A percentile compares a stretch with the other conserved stretches of the same genome.
Conservation (phyloP, 2,888 invertebrate genomes). For the Chrysolina oricalcia region DNA sequence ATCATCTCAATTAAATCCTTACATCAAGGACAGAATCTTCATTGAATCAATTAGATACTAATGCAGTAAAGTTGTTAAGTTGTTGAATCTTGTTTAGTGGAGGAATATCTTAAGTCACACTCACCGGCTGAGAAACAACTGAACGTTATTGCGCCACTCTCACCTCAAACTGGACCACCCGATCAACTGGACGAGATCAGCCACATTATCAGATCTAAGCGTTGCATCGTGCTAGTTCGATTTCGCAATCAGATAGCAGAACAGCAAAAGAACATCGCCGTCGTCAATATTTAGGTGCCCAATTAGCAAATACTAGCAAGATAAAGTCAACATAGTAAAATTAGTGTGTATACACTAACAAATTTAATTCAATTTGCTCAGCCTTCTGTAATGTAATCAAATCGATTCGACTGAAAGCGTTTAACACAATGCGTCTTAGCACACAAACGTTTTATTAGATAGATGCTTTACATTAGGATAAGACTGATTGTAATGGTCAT, state of each 20-base stretch:
- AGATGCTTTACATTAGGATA: neutral
- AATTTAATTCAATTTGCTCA: slow-evolving; percentile 49
- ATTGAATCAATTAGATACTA: too few relatives aligned
- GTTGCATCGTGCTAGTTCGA: neutral
- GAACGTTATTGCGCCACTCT: neutral
- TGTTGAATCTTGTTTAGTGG: too few relatives aligned
- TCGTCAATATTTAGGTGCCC: slow-evolving; percentile 47
- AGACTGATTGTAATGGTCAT: neutral
- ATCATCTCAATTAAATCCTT: too few relatives aligned
- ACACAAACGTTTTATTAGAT: slow-evolving; percentile 12
- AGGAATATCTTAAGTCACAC: neutral
- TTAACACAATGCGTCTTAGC: slow-evolving; percentile 10
- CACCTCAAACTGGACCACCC: neutral
- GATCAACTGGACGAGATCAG: neutral
- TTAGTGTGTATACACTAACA: slow-evolving; percentile 56
- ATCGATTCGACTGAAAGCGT: slow-evolving; percentile 25
- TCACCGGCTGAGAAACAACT: neutral
- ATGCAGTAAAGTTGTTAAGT: too few relatives aligned
- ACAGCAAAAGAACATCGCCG: slow-evolving; percentile 26
- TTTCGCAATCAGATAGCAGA: slow-evolving; percentile 23
- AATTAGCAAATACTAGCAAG: slow-evolving; percentile 50
- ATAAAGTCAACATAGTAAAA: slow-evolving; percentile 58
- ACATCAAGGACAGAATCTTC: too few relatives aligned
- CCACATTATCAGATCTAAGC: neutral
- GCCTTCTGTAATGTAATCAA: slow-evolving; percentile 41